Evolutionary conservation across 1,140 invertebrate species (phyloP).

Genomic region (Drosophila ohnishii): DNA sequence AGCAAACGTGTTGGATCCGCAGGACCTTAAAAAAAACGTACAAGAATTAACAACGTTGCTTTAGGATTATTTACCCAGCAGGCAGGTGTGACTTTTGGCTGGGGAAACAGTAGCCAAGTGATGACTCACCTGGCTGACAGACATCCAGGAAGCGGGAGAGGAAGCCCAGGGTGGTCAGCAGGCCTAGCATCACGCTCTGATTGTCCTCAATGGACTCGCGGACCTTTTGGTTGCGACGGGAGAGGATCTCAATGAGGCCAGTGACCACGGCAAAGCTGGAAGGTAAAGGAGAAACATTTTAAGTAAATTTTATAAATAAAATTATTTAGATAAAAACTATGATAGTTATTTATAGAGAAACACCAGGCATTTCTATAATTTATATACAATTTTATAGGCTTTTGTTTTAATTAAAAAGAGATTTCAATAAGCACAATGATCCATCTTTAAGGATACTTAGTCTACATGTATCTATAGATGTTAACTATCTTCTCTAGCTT

Average conservation of each 20-base stretch:
- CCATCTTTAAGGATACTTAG: not conserved
- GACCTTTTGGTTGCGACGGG: constrained; percentile 77
- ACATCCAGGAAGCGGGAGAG: constrained; percentile 79
- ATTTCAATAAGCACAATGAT: no score
- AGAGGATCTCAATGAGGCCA: constrained; percentile 77
- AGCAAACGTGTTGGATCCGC: no score
- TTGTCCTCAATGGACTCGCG: constrained; percentile 79
- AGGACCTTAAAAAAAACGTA: not conserved
- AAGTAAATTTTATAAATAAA: no score
- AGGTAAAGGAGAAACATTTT: not conserved
- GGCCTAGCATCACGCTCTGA: constrained; percentile 76
- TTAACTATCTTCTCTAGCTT: not conserved
- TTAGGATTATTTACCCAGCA: constrained; percentile 30
- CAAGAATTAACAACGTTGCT: constrained; percentile 34
- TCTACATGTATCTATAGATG: not conserved
- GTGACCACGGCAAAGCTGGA: constrained; percentile 76
- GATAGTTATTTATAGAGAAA: not conserved
- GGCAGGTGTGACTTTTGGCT: constrained; percentile 49
- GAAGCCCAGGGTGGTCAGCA: constrained; percentile 79
- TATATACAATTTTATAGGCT: no score
- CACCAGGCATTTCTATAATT: no score
- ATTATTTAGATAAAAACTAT: no score
- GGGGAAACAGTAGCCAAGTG: not conserved
- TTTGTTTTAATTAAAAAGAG: no score
- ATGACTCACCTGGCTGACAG: constrained; percentile 75